Evolutionary conservation across 2,888 invertebrate species (phyloP).

Genomic region (Achlya flavicornis): DNA sequence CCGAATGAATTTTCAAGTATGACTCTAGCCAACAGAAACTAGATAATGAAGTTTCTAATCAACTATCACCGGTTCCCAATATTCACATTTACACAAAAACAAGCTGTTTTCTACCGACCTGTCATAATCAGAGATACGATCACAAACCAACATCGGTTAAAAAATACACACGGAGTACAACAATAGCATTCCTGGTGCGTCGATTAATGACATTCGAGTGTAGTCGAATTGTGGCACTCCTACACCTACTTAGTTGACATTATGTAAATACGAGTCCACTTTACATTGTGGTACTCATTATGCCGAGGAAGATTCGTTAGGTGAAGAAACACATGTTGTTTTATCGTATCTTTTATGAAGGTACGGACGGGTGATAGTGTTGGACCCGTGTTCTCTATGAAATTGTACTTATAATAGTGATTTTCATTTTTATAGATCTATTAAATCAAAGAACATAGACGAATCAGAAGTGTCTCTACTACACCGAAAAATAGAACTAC

Average conservation of each 20-base stretch:
- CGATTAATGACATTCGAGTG: constrained; percentile 73
- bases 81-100: constrained; percentile 25
- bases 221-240: constrained; percentile 62
- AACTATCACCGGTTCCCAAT: background rate
- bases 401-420: background rate
- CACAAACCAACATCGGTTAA: constrained; percentile 54
- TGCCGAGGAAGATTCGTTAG: constrained; percentile 81
- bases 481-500: too few relatives aligned
- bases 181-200: constrained; percentile 76
- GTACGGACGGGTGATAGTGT: constrained; percentile 55
- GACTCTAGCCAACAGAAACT: too few relatives aligned
- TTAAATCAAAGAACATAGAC: too few relatives aligned
- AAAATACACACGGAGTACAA: constrained; percentile 66
- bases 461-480: too few relatives aligned
- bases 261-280: constrained; percentile 82
- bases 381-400: background rate
- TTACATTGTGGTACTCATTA: constrained; percentile 82
- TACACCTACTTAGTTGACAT: constrained; percentile 83
- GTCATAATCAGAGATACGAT: constrained; percentile 52
- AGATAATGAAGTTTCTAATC: too few relatives aligned
- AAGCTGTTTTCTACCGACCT: constrained; percentile 45
- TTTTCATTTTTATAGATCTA: too few relatives aligned
- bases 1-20: too few relatives aligned
- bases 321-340: constrained; percentile 84
- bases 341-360: constrained; percentile 60